Conservation (phyloP, 1,140 invertebrate species). For the Polypedilum pembai region DNA sequence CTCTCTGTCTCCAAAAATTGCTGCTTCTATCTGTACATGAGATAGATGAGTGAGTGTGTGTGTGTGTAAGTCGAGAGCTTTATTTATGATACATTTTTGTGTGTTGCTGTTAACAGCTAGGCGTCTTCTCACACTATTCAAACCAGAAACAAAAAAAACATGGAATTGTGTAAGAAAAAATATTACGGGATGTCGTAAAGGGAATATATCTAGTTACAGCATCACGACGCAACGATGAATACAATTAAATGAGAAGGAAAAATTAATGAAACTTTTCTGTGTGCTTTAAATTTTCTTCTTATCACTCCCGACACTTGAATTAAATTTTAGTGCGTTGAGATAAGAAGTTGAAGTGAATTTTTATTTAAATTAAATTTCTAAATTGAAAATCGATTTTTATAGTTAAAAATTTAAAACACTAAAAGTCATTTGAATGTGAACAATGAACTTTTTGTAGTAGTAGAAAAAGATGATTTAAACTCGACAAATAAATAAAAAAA, state of each 20-base stretch:
- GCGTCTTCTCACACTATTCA: neutral
- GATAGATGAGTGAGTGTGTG: neutral
- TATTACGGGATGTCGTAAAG: neutral
- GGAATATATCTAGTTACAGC: slow-evolving; percentile 17
- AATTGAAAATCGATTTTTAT: no score
- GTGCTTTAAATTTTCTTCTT: neutral
- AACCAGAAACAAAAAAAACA: neutral
- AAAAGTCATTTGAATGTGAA: no score
- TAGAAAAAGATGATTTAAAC: no score
- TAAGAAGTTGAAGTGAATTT: no score
- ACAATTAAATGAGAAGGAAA: neutral
- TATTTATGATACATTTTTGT: neutral
- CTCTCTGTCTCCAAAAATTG: neutral
- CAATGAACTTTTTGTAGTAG: no score
- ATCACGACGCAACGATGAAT: neutral
- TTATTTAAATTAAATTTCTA: no score
- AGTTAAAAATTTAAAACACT: no score
- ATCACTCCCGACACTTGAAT: no score
- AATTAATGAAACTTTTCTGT: neutral
- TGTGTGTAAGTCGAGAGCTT: neutral
- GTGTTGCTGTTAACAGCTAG: neutral
- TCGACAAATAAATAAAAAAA: no score
- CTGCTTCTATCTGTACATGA: neutral
- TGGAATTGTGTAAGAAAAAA: neutral
- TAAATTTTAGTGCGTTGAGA: no score